phyloP scores from a whole-genome alignment of 2,797 vertebrate species.

The Diceros bicornis region DNA sequence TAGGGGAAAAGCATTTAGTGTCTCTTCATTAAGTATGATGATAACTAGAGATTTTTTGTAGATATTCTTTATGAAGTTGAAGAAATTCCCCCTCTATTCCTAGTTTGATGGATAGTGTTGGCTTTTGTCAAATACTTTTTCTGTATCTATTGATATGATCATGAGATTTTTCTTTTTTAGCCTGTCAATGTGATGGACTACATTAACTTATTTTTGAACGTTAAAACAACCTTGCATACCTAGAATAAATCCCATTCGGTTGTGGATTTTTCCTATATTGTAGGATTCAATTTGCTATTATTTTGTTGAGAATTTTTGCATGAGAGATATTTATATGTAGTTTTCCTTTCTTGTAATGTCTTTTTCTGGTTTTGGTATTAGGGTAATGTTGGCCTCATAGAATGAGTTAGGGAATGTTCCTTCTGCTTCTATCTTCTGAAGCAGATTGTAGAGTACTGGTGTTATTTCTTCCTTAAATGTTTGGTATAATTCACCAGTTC shows the following conservation, averaged over 20 bases:
- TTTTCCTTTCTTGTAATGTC: constrained; percentile 27
- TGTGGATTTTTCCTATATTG: neutral
- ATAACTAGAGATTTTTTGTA: neutral
- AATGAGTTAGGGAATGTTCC: neutral
- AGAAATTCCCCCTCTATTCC: neutral
- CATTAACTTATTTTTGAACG: neutral
- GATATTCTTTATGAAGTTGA: constrained; percentile 8
- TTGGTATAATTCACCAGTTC: neutral
- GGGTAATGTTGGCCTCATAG: neutral
- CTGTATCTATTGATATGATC: neutral
- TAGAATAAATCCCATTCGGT: neutral
- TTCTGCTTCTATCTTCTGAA: constrained; percentile 1
- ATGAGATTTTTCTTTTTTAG: neutral
- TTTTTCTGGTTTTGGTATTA: neutral
- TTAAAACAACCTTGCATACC: neutral
- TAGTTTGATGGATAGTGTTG: neutral
- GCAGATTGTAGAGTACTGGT: neutral
- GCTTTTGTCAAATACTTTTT: constrained; percentile 17
- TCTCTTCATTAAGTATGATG: neutral
- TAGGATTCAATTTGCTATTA: neutral
- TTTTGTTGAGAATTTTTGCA: neutral
- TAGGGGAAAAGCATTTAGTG: neutral
- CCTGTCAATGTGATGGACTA: neutral
- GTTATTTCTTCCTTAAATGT: neutral
- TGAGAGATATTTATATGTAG: neutral